A percentile compares a stretch with the other conserved stretches of the same genome.
phyloP scores from a whole-genome alignment of 2,113 vertebrate species.

The Cacatua alba region DNA sequence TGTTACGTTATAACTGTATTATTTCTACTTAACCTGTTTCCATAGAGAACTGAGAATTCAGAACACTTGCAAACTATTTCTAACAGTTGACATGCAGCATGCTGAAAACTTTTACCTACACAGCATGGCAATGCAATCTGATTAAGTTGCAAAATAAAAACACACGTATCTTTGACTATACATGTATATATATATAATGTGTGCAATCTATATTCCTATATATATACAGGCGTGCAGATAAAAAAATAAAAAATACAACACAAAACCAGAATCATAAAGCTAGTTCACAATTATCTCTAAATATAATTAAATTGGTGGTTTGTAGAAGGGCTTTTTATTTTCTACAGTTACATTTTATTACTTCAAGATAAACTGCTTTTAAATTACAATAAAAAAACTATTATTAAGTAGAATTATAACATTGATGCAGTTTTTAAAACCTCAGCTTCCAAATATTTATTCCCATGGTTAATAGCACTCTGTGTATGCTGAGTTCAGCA shows the following conservation, averaged over 20 bases:
- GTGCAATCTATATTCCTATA: neutral
- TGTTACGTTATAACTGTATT: neutral
- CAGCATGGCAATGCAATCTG: neutral
- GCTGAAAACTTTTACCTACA: neutral
- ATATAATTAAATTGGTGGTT: conserved; percentile 36
- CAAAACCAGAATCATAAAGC: conserved; percentile 2
- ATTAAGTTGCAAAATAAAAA: neutral
- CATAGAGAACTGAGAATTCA: neutral
- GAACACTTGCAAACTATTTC: neutral
- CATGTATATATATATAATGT: neutral
- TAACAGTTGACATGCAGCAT: neutral
- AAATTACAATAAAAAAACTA: conserved; percentile 47
- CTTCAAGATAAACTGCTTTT: conserved; percentile 48
- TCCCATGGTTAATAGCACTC: neutral
- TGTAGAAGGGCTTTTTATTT: conserved; percentile 31
- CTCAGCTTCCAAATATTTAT: conserved; percentile 53
- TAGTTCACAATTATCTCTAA: neutral
- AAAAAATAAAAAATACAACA: neutral
- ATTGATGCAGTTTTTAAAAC: conserved; percentile 14
- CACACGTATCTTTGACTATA: neutral
- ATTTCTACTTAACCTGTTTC: neutral
- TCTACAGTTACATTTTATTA: conserved; percentile 23
- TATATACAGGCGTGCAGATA: neutral
- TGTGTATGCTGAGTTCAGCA: conserved; percentile 3
- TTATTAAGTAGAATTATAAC: conserved; percentile 45